Conservation (phyloP, 1,140 invertebrate genomes). For the Plutomurus gul region DNA sequence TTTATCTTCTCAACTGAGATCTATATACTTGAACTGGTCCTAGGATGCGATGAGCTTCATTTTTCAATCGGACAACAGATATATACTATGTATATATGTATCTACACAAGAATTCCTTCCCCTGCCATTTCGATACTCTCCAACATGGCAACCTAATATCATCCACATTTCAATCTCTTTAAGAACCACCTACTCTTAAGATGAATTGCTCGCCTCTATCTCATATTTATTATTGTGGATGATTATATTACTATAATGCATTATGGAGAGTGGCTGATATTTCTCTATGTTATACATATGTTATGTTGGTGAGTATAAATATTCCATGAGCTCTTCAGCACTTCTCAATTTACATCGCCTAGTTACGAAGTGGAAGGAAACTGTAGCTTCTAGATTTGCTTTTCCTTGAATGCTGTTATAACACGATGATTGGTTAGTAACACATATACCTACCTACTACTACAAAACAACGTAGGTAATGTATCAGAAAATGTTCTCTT, state of each 20-base stretch:
- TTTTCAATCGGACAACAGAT: slow-evolving; percentile 47
- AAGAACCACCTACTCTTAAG: slow-evolving; percentile 11
- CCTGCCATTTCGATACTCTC: not conserved
- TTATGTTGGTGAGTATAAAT: too few species aligned
- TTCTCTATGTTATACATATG: too few species aligned
- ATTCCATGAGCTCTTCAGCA: too few species aligned
- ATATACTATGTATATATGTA: not conserved
- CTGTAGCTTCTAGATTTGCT: too few species aligned
- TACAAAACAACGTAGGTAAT: too few species aligned
- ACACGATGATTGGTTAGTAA: too few species aligned
- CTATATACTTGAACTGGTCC: not conserved
- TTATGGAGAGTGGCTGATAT: not conserved
- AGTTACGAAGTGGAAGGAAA: too few species aligned
- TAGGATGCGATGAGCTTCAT: slow-evolving; percentile 42
- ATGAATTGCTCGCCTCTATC: not conserved
- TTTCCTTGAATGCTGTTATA: too few species aligned
- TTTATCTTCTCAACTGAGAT: slow-evolving; percentile 15
- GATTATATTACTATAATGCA: not conserved
- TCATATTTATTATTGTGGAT: not conserved
- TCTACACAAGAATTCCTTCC: not conserved
- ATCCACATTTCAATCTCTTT: slow-evolving; percentile 13
- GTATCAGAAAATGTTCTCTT: too few species aligned
- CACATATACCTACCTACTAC: too few species aligned
- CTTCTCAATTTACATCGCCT: too few species aligned
- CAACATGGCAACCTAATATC: not conserved